Conservation (phyloP, 2,113 vertebrate genomes). For the Peucedramus taeniatus region DNA sequence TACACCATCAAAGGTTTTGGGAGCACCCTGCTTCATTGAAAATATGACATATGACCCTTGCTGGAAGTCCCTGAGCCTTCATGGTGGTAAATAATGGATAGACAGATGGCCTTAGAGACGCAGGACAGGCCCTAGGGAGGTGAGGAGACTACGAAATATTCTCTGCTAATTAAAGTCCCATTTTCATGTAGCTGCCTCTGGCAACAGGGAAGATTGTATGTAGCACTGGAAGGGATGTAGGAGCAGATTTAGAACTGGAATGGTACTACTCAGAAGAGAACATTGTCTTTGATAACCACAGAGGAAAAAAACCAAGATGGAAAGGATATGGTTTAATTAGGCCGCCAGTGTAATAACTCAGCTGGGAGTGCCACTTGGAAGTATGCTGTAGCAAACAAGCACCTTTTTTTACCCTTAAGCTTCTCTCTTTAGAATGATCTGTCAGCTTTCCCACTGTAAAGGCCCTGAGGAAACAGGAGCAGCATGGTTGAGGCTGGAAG, state of each 20-base stretch:
- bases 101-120: not conserved
- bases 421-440: not conserved
- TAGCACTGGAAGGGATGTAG: not conserved
- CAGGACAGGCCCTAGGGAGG: not conserved
- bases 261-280: not conserved
- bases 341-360: not conserved
- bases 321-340: constrained; percentile 21
- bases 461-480: not conserved
- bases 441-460: not conserved
- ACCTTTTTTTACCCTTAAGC: not conserved
- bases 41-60: not conserved
- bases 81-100: not conserved
- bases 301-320: not conserved
- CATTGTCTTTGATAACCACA: not conserved
- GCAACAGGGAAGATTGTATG: not conserved
- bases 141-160: not conserved
- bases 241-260: not conserved
- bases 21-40: not conserved
- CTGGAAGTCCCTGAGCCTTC: not conserved
- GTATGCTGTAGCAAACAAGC: not conserved
- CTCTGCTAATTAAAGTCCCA: not conserved
- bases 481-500: not conserved
- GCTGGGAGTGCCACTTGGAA: not conserved
- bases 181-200: not conserved
- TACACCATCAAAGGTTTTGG: not conserved